Conservation (phyloP, 2,113 vertebrate genomes). For the Phalacrocorax pelagicus region DNA sequence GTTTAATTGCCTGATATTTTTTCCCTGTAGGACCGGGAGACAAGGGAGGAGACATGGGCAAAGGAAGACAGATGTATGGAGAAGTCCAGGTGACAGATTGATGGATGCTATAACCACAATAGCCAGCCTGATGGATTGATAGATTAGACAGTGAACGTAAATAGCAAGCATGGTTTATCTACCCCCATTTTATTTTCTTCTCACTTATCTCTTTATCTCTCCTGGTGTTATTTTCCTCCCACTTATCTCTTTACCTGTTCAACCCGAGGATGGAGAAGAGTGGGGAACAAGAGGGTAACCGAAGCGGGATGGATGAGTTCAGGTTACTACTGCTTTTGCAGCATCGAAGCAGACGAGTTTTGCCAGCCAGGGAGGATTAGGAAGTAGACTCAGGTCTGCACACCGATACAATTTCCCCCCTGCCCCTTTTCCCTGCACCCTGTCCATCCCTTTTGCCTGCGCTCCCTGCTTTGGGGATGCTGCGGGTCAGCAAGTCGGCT, state of each 20-base stretch:
- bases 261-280: not conserved
- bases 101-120: conserved; percentile 35
- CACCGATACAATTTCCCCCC: not conserved
- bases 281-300: not conserved
- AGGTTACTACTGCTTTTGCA: not conserved
- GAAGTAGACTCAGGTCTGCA: not conserved
- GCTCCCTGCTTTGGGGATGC: not conserved
- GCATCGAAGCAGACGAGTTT: not conserved
- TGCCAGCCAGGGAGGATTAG: not conserved
- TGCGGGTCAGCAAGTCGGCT: rapidly evolving
- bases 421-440: not conserved
- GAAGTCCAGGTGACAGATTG: conserved; percentile 59
- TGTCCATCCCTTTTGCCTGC: rapidly evolving
- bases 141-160: conserved; percentile 68
- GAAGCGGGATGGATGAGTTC: conserved; percentile 6
- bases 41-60: not conserved
- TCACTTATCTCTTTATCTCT: conserved; percentile 63
- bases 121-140: conserved; percentile 60
- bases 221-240: conserved; percentile 41
- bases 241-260: conserved; percentile 62
- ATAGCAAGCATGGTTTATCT: conserved; percentile 66
- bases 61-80: conserved; percentile 56
- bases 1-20: conserved; percentile 27
- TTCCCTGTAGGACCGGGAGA: not conserved
- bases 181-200: conserved; percentile 40